phyloP scores from a whole-genome alignment of 2,888 invertebrate species.

The Liopterus haemorrhoidalis region DNA sequence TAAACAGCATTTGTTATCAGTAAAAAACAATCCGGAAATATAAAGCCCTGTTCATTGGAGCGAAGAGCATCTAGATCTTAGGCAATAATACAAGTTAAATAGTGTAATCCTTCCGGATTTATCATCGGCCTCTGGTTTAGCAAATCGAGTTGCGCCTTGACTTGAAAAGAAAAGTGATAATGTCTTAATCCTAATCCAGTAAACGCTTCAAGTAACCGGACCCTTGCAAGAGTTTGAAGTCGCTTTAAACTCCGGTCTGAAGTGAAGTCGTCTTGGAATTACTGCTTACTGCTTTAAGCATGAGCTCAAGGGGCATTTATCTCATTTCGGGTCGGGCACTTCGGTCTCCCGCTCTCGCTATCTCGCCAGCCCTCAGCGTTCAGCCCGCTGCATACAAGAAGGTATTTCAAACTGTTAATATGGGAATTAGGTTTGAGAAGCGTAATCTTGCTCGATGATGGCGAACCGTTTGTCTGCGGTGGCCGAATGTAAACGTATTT shows the following conservation, averaged over 20 bases:
- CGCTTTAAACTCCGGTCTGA: slow-evolving; percentile 9
- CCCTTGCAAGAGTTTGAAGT: background rate
- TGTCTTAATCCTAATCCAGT: slow-evolving; percentile 59
- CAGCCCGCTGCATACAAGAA: too few relatives aligned
- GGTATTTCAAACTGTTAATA: slow-evolving; percentile 19
- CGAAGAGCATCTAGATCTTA: too few relatives aligned
- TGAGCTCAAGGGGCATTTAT: background rate
- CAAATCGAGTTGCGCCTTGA: too few relatives aligned
- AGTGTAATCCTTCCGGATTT: slow-evolving; percentile 21
- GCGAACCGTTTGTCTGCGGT: slow-evolving; percentile 10
- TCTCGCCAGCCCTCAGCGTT: background rate
- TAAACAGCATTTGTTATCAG: too few relatives aligned
- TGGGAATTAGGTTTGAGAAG: slow-evolving; percentile 19
- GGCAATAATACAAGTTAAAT: too few relatives aligned
- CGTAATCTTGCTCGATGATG: slow-evolving; percentile 14
- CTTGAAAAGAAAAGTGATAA: slow-evolving; percentile 63
- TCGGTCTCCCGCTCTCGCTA: background rate
- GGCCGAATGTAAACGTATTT: too few relatives aligned
- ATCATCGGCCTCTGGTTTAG: too few relatives aligned
- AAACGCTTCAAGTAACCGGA: slow-evolving; percentile 15
- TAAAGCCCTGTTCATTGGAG: too few relatives aligned
- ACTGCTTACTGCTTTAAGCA: background rate
- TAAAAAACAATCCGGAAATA: too few relatives aligned
- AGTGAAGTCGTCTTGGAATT: background rate
- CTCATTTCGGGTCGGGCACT: background rate